These are phyloP conservation scores for Ageneiosus marmoratus DNA, from an alignment of 2,113 vertebrate species.

Conservation along the genomic window DNA sequence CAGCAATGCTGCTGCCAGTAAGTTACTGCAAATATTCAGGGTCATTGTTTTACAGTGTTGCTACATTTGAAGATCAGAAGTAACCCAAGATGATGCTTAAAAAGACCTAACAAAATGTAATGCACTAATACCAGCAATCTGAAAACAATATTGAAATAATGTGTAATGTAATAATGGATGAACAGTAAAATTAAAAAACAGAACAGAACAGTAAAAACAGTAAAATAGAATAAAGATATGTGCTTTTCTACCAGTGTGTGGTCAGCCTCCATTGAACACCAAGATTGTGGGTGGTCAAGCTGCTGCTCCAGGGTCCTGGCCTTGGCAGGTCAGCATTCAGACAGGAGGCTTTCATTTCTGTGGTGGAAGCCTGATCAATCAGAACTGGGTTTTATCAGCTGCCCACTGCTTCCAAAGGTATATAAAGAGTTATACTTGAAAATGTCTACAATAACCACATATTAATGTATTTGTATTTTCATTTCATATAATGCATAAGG, in stretches of 20 bases:
- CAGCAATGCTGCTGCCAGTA: too few species aligned
- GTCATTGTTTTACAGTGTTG: too few species aligned
- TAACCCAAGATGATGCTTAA: background rate
- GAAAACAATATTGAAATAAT: background rate
- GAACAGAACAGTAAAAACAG: too few species aligned
- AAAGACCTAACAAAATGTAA: background rate
- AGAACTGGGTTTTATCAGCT: conserved; percentile 71
- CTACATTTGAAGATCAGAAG: background rate
- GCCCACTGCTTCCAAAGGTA: conserved; percentile 71
- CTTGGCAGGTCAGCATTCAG: conserved; percentile 76
- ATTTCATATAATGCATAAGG: background rate
- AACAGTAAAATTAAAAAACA: too few species aligned
- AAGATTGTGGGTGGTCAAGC: conserved; percentile 71
- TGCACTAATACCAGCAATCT: background rate
- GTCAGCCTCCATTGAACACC: conserved; percentile 56
- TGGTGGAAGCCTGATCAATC: conserved; percentile 73
- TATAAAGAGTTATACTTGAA: background rate
- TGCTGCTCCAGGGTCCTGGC: conserved; percentile 64
- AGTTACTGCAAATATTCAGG: too few species aligned
- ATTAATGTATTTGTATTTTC: background rate
- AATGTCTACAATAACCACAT: background rate
- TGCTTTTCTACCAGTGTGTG: conserved; percentile 66
- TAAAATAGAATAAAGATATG: too few species aligned
- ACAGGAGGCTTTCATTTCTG: conserved; percentile 48
- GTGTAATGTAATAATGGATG: background rate